A percentile compares a stretch with the other conserved stretches of the same genome.
Conservation (phyloP, 2,113 vertebrate genomes). For the Cepphus grylle region DNA sequence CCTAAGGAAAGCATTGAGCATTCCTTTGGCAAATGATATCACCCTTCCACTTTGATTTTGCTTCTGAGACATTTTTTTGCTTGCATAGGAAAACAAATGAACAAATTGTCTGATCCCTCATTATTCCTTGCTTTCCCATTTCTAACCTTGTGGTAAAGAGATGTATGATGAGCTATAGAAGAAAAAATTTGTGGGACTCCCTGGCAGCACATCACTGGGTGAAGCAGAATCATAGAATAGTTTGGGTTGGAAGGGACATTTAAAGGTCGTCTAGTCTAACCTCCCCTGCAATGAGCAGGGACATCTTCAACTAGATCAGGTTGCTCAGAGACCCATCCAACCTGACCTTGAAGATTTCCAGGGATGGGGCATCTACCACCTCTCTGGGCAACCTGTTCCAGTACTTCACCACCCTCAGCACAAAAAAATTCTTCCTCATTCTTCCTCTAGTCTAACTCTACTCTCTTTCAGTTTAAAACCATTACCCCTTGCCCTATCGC, state of each 20-base stretch:
- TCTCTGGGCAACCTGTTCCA: background rate
- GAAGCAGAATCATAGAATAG: background rate
- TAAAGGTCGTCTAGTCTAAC: background rate
- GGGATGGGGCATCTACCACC: background rate
- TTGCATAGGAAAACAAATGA: conserved; percentile 27
- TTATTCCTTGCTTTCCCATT: background rate
- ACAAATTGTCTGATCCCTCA: background rate
- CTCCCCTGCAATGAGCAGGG: background rate
- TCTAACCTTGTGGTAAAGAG: conserved; percentile 44
- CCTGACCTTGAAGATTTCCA: background rate
- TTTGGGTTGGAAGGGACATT: background rate
- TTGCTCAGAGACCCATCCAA: background rate
- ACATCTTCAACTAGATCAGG: background rate
- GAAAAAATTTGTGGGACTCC: conserved; percentile 49
- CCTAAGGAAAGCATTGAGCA: background rate
- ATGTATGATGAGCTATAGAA: conserved; percentile 32
- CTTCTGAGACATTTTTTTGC: background rate
- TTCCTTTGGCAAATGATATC: conserved; percentile 16
- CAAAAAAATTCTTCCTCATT: background rate
- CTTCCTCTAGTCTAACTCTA: background rate
- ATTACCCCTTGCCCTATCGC: background rate
- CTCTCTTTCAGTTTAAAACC: background rate
- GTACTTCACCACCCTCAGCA: background rate
- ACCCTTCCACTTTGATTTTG: background rate
- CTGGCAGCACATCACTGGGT: background rate